Evolutionary conservation across 2,888 invertebrate genomes (phyloP).

Genomic region (Geophilus truncorum): DNA sequence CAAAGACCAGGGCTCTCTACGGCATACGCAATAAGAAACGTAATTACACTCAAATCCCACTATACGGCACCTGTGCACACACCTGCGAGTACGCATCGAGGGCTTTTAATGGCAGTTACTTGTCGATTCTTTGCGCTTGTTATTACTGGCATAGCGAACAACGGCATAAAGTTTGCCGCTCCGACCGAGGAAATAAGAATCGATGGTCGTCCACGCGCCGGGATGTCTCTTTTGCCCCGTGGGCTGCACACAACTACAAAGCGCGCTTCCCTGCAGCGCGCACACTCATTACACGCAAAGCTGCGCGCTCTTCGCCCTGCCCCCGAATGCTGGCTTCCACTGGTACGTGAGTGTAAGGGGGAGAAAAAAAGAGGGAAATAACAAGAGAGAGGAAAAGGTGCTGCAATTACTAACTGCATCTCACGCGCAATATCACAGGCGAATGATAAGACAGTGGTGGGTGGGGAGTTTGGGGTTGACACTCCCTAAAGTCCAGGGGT

Average conservation of each 20-base stretch:
- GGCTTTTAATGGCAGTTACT: background rate
- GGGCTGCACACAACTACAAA: background rate
- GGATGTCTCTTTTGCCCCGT: background rate
- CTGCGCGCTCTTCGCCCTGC: background rate
- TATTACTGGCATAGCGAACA: background rate
- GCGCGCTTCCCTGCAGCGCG: background rate
- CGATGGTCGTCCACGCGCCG: background rate
- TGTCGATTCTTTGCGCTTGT: conserved; percentile 10
- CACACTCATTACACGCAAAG: conserved; percentile 6
- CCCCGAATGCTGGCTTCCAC: background rate
- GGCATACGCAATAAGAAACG: conserved; percentile 11
- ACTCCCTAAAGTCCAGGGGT: too few species aligned
- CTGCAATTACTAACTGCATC: background rate
- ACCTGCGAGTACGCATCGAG: background rate
- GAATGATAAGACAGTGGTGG: background rate
- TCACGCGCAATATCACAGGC: background rate
- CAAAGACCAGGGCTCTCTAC: background rate
- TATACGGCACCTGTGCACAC: background rate
- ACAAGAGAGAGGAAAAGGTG: background rate
- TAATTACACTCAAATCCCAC: conserved; percentile 20
- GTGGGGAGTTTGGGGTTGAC: too few species aligned
- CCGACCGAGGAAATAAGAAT: background rate
- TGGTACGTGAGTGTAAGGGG: background rate
- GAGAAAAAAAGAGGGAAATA: background rate
- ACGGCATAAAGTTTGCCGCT: background rate